A percentile compares a stretch with the other conserved stretches of the same genome.
Evolutionary conservation across 2,888 invertebrate species (phyloP).

Genomic region (Protonemura montana): DNA sequence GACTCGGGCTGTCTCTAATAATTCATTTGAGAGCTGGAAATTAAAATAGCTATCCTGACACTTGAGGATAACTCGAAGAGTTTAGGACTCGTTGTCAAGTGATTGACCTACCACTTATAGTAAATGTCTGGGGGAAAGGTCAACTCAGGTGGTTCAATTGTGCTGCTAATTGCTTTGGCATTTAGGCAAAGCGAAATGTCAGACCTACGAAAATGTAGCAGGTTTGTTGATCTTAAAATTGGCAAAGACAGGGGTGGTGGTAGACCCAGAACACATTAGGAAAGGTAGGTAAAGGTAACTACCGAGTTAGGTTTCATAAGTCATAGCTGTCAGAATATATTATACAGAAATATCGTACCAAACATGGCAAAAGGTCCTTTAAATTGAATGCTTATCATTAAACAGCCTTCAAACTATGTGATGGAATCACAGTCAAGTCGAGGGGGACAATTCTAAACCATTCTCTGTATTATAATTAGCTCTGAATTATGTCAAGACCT

Average conservation of each 20-base stretch:
- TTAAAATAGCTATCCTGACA: no score
- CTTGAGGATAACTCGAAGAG: no score
- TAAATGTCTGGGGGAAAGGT: background rate
- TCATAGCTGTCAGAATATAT: background rate
- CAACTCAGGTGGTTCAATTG: background rate
- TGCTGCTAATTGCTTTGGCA: background rate
- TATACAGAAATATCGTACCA: background rate
- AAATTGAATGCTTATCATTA: background rate
- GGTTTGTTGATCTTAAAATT: background rate
- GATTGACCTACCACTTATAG: no score
- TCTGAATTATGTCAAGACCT: constrained; percentile 12
- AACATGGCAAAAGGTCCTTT: background rate
- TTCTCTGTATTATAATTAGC: constrained; percentile 7
- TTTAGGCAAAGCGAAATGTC: background rate
- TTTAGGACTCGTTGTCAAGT: no score
- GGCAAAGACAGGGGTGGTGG: background rate
- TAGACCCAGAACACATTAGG: background rate
- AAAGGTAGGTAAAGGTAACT: background rate
- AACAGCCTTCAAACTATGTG: background rate
- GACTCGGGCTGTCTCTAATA: background rate
- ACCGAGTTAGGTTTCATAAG: background rate
- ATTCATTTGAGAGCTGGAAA: no score
- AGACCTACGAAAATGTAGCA: background rate
- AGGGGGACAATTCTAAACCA: background rate
- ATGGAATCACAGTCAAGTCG: background rate